Evolutionary conservation across 2,797 vertebrate species (phyloP).

Genomic region (Chloroceryle inda): DNA sequence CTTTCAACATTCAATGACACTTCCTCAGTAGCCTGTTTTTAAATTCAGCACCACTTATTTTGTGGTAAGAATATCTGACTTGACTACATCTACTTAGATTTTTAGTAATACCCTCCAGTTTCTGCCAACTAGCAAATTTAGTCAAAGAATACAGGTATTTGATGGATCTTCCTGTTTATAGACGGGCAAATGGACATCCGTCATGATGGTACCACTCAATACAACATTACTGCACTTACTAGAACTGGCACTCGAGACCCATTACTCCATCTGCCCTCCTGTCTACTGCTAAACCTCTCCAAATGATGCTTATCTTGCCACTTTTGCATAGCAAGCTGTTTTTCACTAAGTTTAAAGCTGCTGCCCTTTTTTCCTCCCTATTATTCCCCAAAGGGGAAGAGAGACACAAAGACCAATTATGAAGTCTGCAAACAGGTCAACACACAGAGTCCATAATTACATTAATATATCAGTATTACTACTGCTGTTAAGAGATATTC

Average conservation of each 20-base stretch:
- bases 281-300: not conserved
- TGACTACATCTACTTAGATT: not conserved
- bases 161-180: not conserved
- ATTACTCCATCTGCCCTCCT: not conserved
- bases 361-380: not conserved
- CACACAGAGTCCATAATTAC: not conserved
- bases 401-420: not conserved
- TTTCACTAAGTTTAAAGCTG: not conserved
- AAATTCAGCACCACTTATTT: not conserved
- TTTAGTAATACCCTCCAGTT: not conserved
- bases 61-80: not conserved
- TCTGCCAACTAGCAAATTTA: not conserved
- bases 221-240: not conserved
- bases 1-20: not conserved
- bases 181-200: not conserved
- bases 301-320: not conserved
- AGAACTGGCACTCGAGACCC: not conserved
- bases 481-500: not conserved
- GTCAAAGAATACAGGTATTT: not conserved
- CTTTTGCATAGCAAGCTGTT: not conserved
- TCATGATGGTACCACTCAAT: fast-evolving
- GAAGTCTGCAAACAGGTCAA: not conserved
- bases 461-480: not conserved
- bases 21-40: not conserved
- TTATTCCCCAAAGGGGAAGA: not conserved